Conservation (phyloP, 2,797 vertebrate genomes). For the Chrysocyon brachyurus region DNA sequence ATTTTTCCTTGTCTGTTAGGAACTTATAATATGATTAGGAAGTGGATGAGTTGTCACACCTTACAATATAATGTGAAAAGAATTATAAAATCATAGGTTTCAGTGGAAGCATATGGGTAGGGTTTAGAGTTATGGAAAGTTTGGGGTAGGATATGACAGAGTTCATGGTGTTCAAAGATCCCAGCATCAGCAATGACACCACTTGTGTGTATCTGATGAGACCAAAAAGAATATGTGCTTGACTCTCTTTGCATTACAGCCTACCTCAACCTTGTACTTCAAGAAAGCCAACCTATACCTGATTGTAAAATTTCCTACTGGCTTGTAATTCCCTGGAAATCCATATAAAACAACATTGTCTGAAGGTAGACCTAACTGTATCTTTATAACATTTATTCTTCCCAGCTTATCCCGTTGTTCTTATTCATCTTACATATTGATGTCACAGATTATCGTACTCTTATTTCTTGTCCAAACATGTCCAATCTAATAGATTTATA, state of each 20-base stretch:
- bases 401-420: neutral
- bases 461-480: neutral
- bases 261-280: neutral
- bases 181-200: too few species aligned
- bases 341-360: neutral
- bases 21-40: neutral
- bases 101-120: neutral
- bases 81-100: neutral
- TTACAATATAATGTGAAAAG: neutral
- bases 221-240: neutral
- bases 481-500: neutral
- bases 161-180: neutral
- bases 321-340: neutral
- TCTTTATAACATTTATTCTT: constrained; percentile 6
- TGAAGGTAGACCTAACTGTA: neutral
- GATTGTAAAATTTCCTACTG: neutral
- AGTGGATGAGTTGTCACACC: neutral
- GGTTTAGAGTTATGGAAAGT: neutral
- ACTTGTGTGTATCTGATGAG: neutral
- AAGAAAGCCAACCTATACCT: neutral
- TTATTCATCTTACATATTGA: neutral
- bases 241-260: neutral
- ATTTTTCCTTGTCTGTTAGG: neutral
- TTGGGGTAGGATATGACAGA: neutral
- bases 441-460: neutral